phyloP scores from a whole-genome alignment of 64 coral and sea anemone genomes.

The Pocillopora verrucosa region DNA sequence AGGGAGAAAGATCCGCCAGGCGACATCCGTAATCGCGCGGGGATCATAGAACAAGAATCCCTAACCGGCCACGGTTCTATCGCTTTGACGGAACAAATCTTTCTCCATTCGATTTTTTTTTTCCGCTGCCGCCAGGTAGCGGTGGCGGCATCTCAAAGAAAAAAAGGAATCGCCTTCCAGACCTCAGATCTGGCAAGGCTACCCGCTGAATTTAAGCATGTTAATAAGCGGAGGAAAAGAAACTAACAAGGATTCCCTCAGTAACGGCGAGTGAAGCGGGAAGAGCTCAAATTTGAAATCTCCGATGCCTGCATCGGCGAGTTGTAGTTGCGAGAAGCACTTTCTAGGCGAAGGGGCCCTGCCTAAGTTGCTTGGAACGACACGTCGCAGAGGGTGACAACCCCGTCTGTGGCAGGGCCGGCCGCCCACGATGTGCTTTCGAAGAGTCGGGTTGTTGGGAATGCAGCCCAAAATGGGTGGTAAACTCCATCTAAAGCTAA shows the following conservation, averaged over 20 bases:
- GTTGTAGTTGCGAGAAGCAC: conserved; percentile 41
- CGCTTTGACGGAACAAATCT: too few species aligned
- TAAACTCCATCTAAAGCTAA: conserved; percentile 58
- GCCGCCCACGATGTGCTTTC: conserved; percentile 39
- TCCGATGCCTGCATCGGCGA: conserved; percentile 29
- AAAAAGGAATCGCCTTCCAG: too few species aligned
- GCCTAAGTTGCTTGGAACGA: conserved; percentile 66
- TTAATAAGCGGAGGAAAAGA: too few species aligned
- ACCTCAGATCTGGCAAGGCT: too few species aligned
- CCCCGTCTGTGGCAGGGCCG: conserved; percentile 23
- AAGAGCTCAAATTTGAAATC: conserved; percentile 46
- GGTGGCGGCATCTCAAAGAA: too few species aligned
- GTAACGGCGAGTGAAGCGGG: conserved; percentile 42
- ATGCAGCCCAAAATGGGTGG: conserved; percentile 36
- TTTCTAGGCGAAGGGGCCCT: neutral
- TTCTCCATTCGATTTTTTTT: too few species aligned
- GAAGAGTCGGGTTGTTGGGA: conserved; percentile 70
- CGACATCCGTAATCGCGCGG: too few species aligned
- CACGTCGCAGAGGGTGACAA: conserved; percentile 62
- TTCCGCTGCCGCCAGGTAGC: too few species aligned
- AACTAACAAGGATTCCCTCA: conserved; percentile 49
- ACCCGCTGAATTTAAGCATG: too few species aligned
- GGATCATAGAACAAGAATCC: too few species aligned
- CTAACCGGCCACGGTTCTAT: too few species aligned
- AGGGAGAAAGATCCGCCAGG: too few species aligned